Evolutionary conservation across 2,797 vertebrate species (phyloP).

Genomic region (Sebastes dallii): DNA sequence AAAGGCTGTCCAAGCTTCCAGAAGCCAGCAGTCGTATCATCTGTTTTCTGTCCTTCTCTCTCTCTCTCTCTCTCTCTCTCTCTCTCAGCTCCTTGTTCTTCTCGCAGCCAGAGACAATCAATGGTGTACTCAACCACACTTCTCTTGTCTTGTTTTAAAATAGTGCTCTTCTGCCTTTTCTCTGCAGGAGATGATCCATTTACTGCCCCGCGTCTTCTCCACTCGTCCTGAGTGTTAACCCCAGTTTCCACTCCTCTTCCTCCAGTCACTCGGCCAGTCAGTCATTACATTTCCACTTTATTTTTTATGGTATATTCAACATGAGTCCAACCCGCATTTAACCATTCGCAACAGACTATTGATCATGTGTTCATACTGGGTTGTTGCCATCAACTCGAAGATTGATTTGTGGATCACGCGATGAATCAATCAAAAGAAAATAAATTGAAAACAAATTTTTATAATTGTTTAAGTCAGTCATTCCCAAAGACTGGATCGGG

Average conservation of each 20-base stretch:
- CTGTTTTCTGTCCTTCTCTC: slow-evolving; percentile 63
- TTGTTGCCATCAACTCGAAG: background rate
- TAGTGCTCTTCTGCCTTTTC: slow-evolving; percentile 80
- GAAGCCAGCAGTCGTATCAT: slow-evolving; percentile 74
- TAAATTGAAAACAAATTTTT: background rate
- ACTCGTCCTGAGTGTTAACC: slow-evolving; percentile 44
- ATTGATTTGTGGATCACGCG: background rate
- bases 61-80: background rate
- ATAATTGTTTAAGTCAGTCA: background rate
- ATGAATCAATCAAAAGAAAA: background rate
- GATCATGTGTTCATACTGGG: background rate
- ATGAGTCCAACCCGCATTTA: background rate
- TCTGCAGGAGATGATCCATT: slow-evolving; percentile 73
- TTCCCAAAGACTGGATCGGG: background rate
- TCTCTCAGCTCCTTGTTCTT: slow-evolving; percentile 68
- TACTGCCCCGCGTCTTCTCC: slow-evolving; percentile 52
- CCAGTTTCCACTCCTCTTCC: background rate
- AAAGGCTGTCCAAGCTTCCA: slow-evolving; percentile 71
- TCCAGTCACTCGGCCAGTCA: slow-evolving; percentile 12
- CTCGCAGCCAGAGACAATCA: slow-evolving; percentile 86
- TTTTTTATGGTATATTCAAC: background rate
- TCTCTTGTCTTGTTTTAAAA: slow-evolving; percentile 88
- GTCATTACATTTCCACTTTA: background rate
- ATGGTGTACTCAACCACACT: slow-evolving; percentile 90
- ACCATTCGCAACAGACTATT: background rate